phyloP scores from a whole-genome alignment of 2,888 invertebrate species.

The Drosophila limbata region DNA sequence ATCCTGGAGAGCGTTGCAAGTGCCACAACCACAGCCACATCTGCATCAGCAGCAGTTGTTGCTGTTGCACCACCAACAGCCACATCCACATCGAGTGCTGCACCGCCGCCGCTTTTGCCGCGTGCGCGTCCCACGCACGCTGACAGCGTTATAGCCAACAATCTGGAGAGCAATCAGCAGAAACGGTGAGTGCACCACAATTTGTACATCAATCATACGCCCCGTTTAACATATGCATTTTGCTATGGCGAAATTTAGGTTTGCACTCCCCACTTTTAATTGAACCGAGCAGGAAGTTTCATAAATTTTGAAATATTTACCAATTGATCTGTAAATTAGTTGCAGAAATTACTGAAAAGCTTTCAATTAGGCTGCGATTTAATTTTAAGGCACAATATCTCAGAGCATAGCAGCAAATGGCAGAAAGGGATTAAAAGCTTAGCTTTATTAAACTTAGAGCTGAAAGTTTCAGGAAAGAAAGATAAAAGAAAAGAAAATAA shows the following conservation, averaged over 20 bases:
- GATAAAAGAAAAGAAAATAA: too few relatives aligned
- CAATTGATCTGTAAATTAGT: not conserved
- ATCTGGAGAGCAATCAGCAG: constrained; percentile 79
- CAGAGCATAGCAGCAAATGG: too few relatives aligned
- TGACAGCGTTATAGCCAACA: constrained; percentile 76
- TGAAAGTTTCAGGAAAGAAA: not conserved
- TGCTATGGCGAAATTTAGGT: not conserved
- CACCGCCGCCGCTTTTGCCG: constrained; percentile 84
- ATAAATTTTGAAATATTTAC: not conserved
- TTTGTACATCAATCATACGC: constrained; percentile 65
- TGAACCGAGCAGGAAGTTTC: constrained; percentile 1
- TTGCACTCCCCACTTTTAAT: constrained; percentile 5
- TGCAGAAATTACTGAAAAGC: not conserved
- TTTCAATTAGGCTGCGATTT: too few relatives aligned
- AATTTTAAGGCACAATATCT: too few relatives aligned
- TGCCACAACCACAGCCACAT: constrained; percentile 41
- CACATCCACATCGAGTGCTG: constrained; percentile 34
- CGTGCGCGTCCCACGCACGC: constrained; percentile 74
- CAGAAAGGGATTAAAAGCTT: too few relatives aligned
- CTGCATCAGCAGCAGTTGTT: constrained; percentile 53
- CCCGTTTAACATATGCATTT: constrained; percentile 27
- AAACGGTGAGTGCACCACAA: constrained; percentile 67
- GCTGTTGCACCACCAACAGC: constrained; percentile 51
- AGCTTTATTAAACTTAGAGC: too few relatives aligned
- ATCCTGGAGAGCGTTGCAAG: constrained; percentile 74